Conservation (phyloP, 2,888 invertebrate genomes). For the Coelopa pilipes region DNA sequence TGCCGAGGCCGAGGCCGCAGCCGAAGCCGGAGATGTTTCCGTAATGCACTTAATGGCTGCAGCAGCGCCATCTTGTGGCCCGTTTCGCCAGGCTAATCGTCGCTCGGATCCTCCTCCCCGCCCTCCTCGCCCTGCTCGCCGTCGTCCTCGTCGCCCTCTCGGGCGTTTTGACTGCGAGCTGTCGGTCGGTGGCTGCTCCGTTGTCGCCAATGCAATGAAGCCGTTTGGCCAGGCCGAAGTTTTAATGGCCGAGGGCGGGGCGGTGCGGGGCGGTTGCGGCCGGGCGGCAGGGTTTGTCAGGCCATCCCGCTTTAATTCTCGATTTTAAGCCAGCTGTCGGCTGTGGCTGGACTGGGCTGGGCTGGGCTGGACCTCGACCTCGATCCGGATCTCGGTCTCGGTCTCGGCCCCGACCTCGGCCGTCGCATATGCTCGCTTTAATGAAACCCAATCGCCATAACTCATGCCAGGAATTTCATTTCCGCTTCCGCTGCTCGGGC, state of each 20-base stretch:
- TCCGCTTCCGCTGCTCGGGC: neutral
- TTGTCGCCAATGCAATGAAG: neutral
- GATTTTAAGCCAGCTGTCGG: neutral
- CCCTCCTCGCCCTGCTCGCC: neutral
- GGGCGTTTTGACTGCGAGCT: neutral
- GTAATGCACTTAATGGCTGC: conserved; percentile 32
- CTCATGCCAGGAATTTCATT: conserved; percentile 30
- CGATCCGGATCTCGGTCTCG: neutral
- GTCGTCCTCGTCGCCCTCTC: neutral
- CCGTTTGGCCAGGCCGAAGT: no score
- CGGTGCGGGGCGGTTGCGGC: neutral
- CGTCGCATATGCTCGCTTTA: neutral
- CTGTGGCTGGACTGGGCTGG: no score
- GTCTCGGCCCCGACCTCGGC: neutral
- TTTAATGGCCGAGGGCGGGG: neutral
- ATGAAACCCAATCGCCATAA: conserved; percentile 6
- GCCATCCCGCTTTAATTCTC: neutral
- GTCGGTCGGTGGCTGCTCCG: neutral
- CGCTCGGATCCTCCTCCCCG: no score
- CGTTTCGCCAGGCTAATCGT: no score
- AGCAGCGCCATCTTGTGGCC: conserved; percentile 22
- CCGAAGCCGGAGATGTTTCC: conserved; percentile 30
- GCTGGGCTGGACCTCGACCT: no score
- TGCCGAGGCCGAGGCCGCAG: no score
- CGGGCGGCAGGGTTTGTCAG: neutral